Conservation (phyloP, 1,140 invertebrate species). For the Saxidomus purpurata region DNA sequence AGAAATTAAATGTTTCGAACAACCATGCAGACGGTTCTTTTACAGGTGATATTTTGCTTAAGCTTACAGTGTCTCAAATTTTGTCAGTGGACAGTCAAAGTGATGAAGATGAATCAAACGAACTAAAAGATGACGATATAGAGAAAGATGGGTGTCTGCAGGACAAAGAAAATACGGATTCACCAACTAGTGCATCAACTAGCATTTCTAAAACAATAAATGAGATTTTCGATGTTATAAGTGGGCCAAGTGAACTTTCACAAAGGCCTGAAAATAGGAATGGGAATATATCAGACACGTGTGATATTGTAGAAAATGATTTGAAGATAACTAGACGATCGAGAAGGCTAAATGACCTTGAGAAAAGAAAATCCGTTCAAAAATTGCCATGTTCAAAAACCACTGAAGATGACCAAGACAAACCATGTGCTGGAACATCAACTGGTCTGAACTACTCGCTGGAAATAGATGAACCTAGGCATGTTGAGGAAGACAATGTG, state of each 20-base stretch:
- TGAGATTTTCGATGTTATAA: not conserved
- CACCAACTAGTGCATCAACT: not conserved
- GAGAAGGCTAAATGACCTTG: conserved; percentile 1
- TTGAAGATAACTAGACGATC: conserved; percentile 9
- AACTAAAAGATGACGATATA: not conserved
- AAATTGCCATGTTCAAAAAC: not conserved
- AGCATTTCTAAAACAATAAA: conserved; percentile 28
- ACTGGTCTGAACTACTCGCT: not conserved
- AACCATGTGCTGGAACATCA: not conserved
- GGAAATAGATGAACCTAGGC: not conserved
- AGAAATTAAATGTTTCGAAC: too few relatives aligned
- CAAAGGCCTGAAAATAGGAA: not conserved
- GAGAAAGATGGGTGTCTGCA: not conserved
- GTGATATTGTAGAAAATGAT: not conserved
- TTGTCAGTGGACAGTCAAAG: not conserved
- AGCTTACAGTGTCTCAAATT: not conserved
- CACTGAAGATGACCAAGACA: not conserved
- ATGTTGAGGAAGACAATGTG: not conserved
- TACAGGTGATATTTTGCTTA: not conserved
- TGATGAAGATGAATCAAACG: not conserved
- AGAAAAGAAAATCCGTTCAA: not conserved
- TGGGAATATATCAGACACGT: too few relatives aligned
- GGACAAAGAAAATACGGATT: not conserved
- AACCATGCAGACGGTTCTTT: too few relatives aligned
- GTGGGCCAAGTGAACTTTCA: not conserved